Evolutionary conservation across 2,113 vertebrate genomes (phyloP).

Genomic region (Empidonax traillii): DNA sequence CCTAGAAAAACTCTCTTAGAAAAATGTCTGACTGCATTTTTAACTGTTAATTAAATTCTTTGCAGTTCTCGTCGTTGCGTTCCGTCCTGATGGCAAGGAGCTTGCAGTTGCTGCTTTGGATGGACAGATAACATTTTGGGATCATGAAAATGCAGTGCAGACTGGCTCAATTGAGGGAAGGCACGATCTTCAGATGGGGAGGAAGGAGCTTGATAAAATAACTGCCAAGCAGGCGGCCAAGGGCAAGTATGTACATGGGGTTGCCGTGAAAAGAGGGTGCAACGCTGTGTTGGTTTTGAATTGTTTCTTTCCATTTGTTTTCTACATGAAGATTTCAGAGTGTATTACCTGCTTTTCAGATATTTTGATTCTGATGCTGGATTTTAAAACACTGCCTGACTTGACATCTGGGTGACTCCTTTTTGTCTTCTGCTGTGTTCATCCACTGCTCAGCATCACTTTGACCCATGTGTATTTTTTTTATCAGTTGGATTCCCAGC

Average conservation of each 20-base stretch:
- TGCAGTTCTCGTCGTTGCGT: slow-evolving; percentile 84
- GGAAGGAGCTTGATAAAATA: slow-evolving; percentile 93
- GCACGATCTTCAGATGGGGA: slow-evolving; percentile 89
- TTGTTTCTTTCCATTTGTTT: not conserved
- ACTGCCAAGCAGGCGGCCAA: slow-evolving; percentile 92
- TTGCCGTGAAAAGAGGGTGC: not conserved
- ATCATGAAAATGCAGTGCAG: slow-evolving; percentile 83
- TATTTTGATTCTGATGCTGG: not conserved
- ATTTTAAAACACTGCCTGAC: not conserved
- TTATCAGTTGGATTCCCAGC: not conserved
- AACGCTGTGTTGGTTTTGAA: not conserved
- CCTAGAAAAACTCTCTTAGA: not conserved
- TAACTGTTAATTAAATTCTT: not conserved
- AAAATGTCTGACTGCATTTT: not conserved
- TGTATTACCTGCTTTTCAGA: not conserved
- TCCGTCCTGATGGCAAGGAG: slow-evolving; percentile 89
- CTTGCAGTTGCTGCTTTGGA: slow-evolving; percentile 89
- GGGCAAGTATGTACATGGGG: slow-evolving; percentile 85
- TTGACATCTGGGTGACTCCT: not conserved
- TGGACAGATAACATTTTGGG: slow-evolving; percentile 92
- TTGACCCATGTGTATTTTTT: not conserved
- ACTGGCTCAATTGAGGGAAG: slow-evolving; percentile 85
- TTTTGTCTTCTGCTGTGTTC: not conserved
- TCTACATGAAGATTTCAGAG: not conserved
- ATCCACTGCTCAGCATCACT: not conserved